Base-by-base conservation (phyloP, 2,113 vertebrate genomes). In the Campylomormyrus numenius region DNA sequence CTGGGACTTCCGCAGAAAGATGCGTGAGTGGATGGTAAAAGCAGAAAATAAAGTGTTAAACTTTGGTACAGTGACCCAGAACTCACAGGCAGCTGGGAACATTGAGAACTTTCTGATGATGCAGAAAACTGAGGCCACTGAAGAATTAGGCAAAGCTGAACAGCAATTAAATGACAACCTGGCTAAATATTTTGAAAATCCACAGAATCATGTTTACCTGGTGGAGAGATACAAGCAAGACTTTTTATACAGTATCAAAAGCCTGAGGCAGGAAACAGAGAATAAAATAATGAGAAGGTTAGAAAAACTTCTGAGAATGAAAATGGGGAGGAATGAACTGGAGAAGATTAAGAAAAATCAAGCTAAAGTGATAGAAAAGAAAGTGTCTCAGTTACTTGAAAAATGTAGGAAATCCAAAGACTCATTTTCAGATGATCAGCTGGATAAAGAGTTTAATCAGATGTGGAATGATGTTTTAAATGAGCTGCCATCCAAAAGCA, bases 1-100 rank as follows among this genome's bases (percentile, higher is more conserved):
- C 2, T 94, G 95, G 95, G 56, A 92, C 17, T 94, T 94, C 70
- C 91, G 88, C 35, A 95, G 92, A 90, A 48, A 89, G 3, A 91
- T 95, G 19, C 48, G 90, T 46, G 48, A 0, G 8, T 94, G 93
- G 93, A 49, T 95, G 48, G 48, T 49, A 49, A 49, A 49, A 11
- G 48, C 48, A 49, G 48, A 49, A 49, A 49, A 2, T 49, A 49
- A 49, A 49, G 48, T 49, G 48, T 49, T 11, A 49, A 49, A 49
- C 48, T 50, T 50, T 50, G 49, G 49, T 50, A 88, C 17, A 70
- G 31, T 91, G 8, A 15, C 35, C 45, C 15, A 21, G 45, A 66
- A 31, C 31, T 39, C 90, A 88, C 5, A 7, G 31, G 87, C 70
- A 10, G 31, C 31, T 31, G 31, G 31, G 31, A 27, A 15, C 0